phyloP scores from a whole-genome alignment of 2,888 invertebrate species.

The Phymatocera aterrima region DNA sequence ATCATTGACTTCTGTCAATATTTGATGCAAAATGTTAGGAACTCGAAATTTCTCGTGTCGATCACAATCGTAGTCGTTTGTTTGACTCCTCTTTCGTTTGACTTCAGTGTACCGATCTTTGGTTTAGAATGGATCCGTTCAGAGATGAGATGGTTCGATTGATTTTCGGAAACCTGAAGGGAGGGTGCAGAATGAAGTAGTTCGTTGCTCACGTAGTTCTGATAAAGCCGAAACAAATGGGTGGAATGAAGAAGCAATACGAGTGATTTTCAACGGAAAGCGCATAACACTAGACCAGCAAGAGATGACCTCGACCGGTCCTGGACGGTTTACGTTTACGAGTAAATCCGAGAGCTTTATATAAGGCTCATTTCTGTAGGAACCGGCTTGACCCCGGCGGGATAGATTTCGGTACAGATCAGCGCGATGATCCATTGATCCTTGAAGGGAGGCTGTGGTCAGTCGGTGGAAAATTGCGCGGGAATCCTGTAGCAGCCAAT shows the following conservation, averaged over 20 bases:
- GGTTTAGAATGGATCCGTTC: neutral
- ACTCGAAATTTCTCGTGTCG: too few relatives aligned
- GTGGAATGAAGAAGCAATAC: too few relatives aligned
- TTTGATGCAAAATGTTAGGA: too few relatives aligned
- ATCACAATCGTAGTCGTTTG: too few relatives aligned
- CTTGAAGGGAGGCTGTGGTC: constrained; percentile 40
- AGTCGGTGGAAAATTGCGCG: constrained; percentile 61
- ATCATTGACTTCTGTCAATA: too few relatives aligned
- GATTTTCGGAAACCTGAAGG: too few relatives aligned
- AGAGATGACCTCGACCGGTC: constrained; percentile 8
- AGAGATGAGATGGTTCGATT: too few relatives aligned
- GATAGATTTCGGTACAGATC: constrained; percentile 46
- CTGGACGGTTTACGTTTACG: constrained; percentile 19
- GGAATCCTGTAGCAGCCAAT: constrained; percentile 51
- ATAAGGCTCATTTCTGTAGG: neutral
- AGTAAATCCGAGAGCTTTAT: constrained; percentile 42
- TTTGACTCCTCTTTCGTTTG: too few relatives aligned
- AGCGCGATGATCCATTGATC: constrained; percentile 44
- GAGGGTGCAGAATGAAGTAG: too few relatives aligned
- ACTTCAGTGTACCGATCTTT: too few relatives aligned
- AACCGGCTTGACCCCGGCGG: constrained; percentile 32
- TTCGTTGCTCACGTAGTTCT: neutral
- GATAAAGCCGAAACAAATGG: neutral
- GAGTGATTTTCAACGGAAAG: neutral
- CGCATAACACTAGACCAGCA: neutral